Evolutionary conservation across 2,888 invertebrate species (phyloP).

Genomic region (Campoplex capitator): DNA sequence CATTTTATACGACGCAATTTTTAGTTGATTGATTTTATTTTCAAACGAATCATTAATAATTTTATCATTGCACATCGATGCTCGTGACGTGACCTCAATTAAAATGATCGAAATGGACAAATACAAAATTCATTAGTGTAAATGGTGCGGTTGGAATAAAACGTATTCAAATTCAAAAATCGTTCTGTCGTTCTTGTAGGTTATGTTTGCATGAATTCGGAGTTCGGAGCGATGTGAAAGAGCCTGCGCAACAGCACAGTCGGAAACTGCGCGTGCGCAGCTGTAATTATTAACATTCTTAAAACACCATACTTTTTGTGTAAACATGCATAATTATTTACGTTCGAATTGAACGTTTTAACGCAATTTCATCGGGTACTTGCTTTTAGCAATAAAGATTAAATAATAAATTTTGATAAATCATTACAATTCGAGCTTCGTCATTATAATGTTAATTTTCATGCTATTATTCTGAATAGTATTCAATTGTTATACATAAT

Average conservation of each 20-base stretch:
- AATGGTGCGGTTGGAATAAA: too few species aligned
- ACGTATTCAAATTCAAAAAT: neutral
- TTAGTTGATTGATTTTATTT: too few species aligned
- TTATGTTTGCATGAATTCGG: neutral
- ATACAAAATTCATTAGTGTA: too few species aligned
- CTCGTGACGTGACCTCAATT: too few species aligned
- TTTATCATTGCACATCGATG: too few species aligned
- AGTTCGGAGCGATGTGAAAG: neutral
- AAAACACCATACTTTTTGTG: neutral
- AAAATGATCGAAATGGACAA: too few species aligned
- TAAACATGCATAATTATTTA: neutral
- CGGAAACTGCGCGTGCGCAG: neutral
- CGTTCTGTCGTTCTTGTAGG: neutral
- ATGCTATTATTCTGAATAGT: neutral
- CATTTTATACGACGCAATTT: too few species aligned
- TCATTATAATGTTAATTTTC: neutral
- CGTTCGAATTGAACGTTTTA: neutral
- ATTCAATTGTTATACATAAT: neutral
- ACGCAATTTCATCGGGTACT: neutral
- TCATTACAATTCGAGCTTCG: neutral
- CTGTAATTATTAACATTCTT: neutral
- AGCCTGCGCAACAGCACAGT: neutral
- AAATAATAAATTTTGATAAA: neutral
- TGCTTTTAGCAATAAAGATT: neutral
- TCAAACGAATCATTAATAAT: too few species aligned